phyloP scores from a whole-genome alignment of 1,140 invertebrate species.

The Magallana angulata region DNA sequence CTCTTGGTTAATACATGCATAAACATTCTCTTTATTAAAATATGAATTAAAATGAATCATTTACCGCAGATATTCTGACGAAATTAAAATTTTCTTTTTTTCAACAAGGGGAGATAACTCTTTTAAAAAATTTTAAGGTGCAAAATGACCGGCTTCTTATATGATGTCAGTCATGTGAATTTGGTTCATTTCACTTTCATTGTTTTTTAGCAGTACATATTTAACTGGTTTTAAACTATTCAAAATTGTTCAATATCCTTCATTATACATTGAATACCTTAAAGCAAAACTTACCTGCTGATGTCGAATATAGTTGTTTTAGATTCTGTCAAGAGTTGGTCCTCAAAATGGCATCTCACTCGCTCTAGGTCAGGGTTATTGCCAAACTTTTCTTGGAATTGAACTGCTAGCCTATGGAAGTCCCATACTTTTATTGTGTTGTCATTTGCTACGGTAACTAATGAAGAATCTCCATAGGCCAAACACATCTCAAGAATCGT shows the following conservation, averaged over 20 bases:
- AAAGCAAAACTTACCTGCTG: slow-evolving; percentile 27
- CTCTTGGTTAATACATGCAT: too few species aligned
- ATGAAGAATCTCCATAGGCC: slow-evolving; percentile 27
- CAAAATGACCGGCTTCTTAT: too few species aligned
- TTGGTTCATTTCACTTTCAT: too few species aligned
- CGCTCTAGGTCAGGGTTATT: background rate
- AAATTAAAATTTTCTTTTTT: too few species aligned
- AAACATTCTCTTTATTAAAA: too few species aligned
- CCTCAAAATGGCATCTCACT: slow-evolving; percentile 16
- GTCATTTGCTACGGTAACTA: slow-evolving; percentile 60
- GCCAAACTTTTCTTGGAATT: slow-evolving; percentile 34
- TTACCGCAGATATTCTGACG: too few species aligned
- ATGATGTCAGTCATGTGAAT: too few species aligned
- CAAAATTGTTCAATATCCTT: background rate
- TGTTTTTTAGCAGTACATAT: too few species aligned
- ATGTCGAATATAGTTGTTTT: slow-evolving; percentile 38
- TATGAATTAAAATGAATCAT: too few species aligned
- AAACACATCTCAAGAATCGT: slow-evolving; percentile 56
- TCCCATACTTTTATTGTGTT: slow-evolving; percentile 68
- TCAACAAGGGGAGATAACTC: too few species aligned
- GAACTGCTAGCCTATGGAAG: slow-evolving; percentile 48
- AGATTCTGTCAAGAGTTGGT: slow-evolving; percentile 6
- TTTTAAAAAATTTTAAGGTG: too few species aligned
- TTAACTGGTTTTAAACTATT: too few species aligned
- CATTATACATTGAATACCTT: background rate